Evolutionary conservation across 1,140 invertebrate species (phyloP).

Genomic region (Elysia chlorotica): DNA sequence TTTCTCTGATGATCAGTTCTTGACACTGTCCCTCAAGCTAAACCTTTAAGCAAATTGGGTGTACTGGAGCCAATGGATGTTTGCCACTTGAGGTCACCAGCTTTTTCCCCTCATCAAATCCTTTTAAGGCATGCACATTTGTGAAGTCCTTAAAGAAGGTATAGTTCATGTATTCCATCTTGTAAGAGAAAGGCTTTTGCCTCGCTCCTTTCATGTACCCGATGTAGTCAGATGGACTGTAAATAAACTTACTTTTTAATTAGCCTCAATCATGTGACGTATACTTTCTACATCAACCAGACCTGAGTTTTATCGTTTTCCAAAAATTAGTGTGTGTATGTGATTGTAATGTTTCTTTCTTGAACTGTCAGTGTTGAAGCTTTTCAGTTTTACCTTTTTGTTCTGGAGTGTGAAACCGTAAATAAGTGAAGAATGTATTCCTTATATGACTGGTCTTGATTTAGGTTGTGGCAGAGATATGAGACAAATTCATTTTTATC

Average conservation of each 20-base stretch:
- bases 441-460: neutral
- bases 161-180: conserved; percentile 2
- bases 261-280: conserved; percentile 35
- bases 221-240: conserved; percentile 18
- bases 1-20: neutral
- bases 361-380: conserved; percentile 41
- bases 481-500: conserved; percentile 58
- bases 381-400: conserved; percentile 51
- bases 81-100: neutral
- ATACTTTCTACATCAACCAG: conserved; percentile 61
- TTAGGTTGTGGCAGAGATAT: conserved; percentile 54
- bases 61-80: conserved; percentile 10
- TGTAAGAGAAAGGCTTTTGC: neutral
- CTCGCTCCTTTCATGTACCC: conserved; percentile 11
- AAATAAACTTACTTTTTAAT: conserved; percentile 12
- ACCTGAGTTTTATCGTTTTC: conserved; percentile 61
- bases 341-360: conserved; percentile 45
- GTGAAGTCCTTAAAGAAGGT: neutral
- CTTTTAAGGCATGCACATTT: too few relatives aligned
- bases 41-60: conserved; percentile 3
- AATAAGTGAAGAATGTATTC: conserved; percentile 35
- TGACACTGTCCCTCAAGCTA: neutral
- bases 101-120: neutral
- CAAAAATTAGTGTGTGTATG: conserved; percentile 60
- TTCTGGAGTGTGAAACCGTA: conserved; percentile 59